Evolutionary conservation across 1,140 invertebrate species (phyloP), one percentile per base, ranked within the genome.

Genomic region (Gonioctena quinquepunctata): DNA sequence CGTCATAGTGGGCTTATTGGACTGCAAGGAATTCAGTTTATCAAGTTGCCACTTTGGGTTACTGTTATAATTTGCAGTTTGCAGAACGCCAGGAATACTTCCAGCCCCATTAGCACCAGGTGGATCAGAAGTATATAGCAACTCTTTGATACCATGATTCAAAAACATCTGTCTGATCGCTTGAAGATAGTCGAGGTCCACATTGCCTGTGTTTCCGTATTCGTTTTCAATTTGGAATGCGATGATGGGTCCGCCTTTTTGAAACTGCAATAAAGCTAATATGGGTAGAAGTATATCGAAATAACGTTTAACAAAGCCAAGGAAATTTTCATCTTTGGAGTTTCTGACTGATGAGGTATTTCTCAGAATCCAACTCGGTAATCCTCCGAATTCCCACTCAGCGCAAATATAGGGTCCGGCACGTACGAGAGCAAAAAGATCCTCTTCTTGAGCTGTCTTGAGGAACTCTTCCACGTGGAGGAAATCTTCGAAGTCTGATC

Each of bases 341-440:
- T 86, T 86, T 87, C 79, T 85, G 75, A 48, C 82, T 75, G 66
- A 83, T 62, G 48, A 83, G 78, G 64, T 22, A 50, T 71, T 57
- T 19, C 69, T 60, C 16, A 79, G 49, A 13, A 79, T 67, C 77
- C 77, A 79, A 63, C 76, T 77, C 8, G 77, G 77, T 2, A 79
- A 69, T 13, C 76, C 74, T 25, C 85, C 84, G 69, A 85, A 86
- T 66, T 93, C 91, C 80, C 90, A 88, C 84, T 94, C 92, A 27
- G 94, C 94, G 84, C 96, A 97, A 68, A 98, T 97, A 75, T 96
- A 99, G 0, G 97, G 97, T 0, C 97, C 97, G 2, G 94, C 90
- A 65, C 96, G 85, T 0, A 99, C 80, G 23, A 99, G 89, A 0
- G 97, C 94, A 26, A 92, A 82, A 23, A 99, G 83, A 70, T 90